Conservation (phyloP, 2,888 invertebrate genomes). For the Carabus problematicus region DNA sequence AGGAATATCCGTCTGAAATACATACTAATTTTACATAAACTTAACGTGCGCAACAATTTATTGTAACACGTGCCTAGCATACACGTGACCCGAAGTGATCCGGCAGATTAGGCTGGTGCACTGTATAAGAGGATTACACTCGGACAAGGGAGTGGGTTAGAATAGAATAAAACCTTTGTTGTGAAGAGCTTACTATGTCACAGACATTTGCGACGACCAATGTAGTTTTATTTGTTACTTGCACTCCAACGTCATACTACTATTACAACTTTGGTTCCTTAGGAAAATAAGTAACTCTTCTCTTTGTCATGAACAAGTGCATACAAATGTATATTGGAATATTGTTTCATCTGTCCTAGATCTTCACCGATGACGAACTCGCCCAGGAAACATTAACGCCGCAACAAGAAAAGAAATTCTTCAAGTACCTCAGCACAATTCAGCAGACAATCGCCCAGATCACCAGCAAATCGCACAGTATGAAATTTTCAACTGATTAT, state of each 20-base stretch:
- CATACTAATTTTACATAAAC: neutral
- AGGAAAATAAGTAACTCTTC: no score
- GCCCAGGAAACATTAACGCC: conserved; percentile 60
- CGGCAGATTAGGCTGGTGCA: conserved; percentile 7
- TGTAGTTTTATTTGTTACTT: no score
- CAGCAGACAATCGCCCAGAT: conserved; percentile 53
- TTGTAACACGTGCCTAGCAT: conserved; percentile 3
- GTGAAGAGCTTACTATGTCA: neutral
- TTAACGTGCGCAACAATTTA: neutral
- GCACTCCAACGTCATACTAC: no score
- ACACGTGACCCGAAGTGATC: conserved; percentile 16
- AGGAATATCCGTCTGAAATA: no score
- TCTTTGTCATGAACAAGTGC: no score
- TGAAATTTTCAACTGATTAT: conserved; percentile 62
- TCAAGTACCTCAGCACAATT: conserved; percentile 63
- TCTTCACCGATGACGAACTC: conserved; percentile 66
- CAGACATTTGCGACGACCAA: conserved; percentile 10
- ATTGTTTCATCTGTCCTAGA: conserved; percentile 57
- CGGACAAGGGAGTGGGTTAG: neutral
- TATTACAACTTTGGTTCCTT: no score
- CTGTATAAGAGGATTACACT: conserved; percentile 1
- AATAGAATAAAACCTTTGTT: conserved; percentile 26
- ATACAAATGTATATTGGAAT: neutral
- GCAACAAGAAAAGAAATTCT: conserved; percentile 65
- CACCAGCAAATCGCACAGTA: neutral